Evolutionary conservation across 1,140 invertebrate genomes (phyloP).

Genomic region (Apocrypta bakeri): DNA sequence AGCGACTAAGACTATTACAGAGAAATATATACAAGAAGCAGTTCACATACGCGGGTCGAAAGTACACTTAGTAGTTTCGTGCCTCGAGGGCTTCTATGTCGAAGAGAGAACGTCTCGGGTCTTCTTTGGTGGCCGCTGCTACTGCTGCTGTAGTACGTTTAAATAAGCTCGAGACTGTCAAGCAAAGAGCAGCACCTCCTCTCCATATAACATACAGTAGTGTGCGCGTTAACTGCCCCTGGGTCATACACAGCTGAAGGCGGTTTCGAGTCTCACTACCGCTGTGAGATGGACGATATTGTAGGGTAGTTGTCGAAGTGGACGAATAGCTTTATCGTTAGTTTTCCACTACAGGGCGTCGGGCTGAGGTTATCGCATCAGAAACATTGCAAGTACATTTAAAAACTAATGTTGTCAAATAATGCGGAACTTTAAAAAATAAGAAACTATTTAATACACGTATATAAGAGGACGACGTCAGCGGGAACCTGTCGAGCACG

Average conservation of each 20-base stretch:
- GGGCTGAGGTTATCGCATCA: too few species aligned
- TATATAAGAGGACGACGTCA: neutral
- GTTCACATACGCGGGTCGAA: neutral
- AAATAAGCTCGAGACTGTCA: neutral
- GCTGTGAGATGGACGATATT: too few species aligned
- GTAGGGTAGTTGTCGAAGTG: neutral
- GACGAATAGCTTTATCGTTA: neutral
- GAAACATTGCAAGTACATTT: too few species aligned
- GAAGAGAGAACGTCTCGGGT: neutral
- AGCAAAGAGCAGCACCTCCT: neutral
- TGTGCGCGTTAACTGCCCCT: neutral
- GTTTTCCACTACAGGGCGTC: too few species aligned
- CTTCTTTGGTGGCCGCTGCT: neutral
- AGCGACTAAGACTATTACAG: neutral
- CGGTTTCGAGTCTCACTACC: neutral
- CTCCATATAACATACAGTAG: neutral
- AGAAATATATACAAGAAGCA: slow-evolving; percentile 7
- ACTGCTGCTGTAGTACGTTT: neutral
- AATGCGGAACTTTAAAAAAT: too few species aligned
- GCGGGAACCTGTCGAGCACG: neutral
- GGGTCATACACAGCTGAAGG: neutral
- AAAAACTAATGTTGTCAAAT: too few species aligned
- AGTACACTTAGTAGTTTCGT: slow-evolving; percentile 23
- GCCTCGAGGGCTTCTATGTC: neutral
- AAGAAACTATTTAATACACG: too few species aligned